Evolutionary conservation across 2,113 vertebrate species (phyloP).

Genomic region (Thunnus thynnus): DNA sequence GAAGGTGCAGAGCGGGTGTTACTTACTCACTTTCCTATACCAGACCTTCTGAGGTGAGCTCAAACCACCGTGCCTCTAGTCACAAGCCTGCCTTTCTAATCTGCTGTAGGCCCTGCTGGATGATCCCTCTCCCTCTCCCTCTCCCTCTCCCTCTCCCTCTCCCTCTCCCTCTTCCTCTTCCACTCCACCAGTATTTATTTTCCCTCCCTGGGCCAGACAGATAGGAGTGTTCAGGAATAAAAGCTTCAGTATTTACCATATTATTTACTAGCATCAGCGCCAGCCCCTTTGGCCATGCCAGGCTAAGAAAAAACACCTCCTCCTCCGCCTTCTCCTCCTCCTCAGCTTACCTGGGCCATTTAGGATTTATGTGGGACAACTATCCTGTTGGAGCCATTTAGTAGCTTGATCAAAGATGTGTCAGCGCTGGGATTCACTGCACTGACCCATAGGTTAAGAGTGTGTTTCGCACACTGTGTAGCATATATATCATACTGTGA

Average conservation of each 20-base stretch:
- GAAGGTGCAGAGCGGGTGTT: conserved; percentile 31
- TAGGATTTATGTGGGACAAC: conserved; percentile 67
- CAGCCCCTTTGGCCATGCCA: conserved; percentile 49
- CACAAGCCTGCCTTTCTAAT: conserved; percentile 59
- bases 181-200: conserved; percentile 68
- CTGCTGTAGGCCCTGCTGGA: conserved; percentile 50
- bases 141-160: too few species aligned
- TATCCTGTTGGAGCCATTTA: conserved; percentile 60
- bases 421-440: conserved; percentile 62
- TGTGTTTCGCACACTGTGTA: conserved; percentile 47
- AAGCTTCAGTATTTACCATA: conserved; percentile 74
- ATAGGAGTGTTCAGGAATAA: conserved; percentile 75
- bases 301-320: conserved; percentile 11
- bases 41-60: conserved; percentile 11
- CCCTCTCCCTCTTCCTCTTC: conserved; percentile 36
- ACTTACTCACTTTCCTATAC: conserved; percentile 24
- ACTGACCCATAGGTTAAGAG: conserved; percentile 69
- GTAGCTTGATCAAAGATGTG: conserved; percentile 75
- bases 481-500: conserved; percentile 65
- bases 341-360: conserved; percentile 43
- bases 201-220: conserved; percentile 66
- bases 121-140: conserved; percentile 45
- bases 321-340: neutral
- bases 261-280: conserved; percentile 71
- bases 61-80: conserved; percentile 39